These are phyloP conservation scores for Narcine bancroftii DNA, from an alignment of 2,113 vertebrate genomes.

Conservation along the genomic window DNA sequence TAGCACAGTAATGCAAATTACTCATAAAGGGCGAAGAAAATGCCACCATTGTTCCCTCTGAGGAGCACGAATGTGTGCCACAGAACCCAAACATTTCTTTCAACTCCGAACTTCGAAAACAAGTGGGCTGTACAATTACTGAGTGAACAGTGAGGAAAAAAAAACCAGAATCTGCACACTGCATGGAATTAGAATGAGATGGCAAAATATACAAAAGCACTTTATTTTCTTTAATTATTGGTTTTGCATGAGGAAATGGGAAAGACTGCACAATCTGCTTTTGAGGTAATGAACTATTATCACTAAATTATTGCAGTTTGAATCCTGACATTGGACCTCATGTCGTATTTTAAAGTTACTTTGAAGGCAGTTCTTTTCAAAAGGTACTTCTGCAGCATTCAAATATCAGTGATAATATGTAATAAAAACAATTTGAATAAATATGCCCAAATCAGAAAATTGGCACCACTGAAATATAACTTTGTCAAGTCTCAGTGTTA, in stretches of 20 bases:
- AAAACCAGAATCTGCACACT: constrained; percentile 4
- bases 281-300: background rate
- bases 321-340: background rate
- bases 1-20: constrained; percentile 34
- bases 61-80: constrained; percentile 3
- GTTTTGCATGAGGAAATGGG: background rate
- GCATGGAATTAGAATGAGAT: constrained; percentile 28
- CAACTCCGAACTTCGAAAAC: constrained; percentile 29
- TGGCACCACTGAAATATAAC: background rate
- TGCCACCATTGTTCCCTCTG: constrained; percentile 18
- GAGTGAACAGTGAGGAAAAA: background rate
- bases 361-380: no score
- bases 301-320: background rate
- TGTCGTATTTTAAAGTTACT: background rate
- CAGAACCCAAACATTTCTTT: constrained; percentile 29
- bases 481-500: background rate
- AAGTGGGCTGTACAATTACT: constrained; percentile 13
- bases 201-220: constrained; percentile 6
- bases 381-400: no score
- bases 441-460: background rate
- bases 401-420: background rate
- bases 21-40: constrained; percentile 33
- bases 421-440: background rate
- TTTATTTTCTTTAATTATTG: constrained; percentile 14
- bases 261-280: background rate